Percentiles rank a stretch among this genome's conserved stretches.
phyloP scores from a whole-genome alignment of 2,888 invertebrate genomes.

The Leucophenga maculata region DNA sequence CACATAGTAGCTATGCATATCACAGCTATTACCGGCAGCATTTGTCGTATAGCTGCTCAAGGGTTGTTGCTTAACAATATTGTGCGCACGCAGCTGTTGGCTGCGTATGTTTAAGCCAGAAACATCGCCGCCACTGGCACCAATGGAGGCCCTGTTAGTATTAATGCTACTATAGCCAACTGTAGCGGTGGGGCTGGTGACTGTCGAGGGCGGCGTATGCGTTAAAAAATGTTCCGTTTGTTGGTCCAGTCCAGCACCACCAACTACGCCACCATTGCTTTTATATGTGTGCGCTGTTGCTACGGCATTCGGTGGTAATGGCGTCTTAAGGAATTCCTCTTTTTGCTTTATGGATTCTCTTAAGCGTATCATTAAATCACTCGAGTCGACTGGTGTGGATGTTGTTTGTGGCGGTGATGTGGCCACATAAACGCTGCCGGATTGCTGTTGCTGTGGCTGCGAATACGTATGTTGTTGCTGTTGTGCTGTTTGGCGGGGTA shows the following conservation, averaged over 20 bases:
- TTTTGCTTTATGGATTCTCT: constrained; percentile 90
- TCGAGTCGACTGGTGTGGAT: constrained; percentile 53
- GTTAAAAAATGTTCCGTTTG: constrained; percentile 53
- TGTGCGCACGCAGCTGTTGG: constrained; percentile 41
- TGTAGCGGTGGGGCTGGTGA: constrained; percentile 4
- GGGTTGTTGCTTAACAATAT: constrained; percentile 48
- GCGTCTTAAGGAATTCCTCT: constrained; percentile 88
- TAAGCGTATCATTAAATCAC: constrained; percentile 79
- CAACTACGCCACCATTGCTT: constrained; percentile 23
- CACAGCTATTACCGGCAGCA: neutral
- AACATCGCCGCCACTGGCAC: constrained; percentile 5
- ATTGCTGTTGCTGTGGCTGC: constrained; percentile 44
- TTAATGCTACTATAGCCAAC: constrained; percentile 1
- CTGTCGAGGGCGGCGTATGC: constrained; percentile 42
- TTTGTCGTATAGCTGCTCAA: constrained; percentile 29
- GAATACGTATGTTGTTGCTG: constrained; percentile 40
- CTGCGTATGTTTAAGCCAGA: constrained; percentile 35
- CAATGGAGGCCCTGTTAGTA: constrained; percentile 27
- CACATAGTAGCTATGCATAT: constrained; percentile 9
- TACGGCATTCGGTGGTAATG: constrained; percentile 67
- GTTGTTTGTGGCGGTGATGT: constrained; percentile 27
- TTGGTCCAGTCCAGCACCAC: constrained; percentile 36
- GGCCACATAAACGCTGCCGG: constrained; percentile 34
- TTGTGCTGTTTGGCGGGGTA: constrained; percentile 59
- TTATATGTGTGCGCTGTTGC: constrained; percentile 29